Evolutionary conservation across 2,113 vertebrate genomes (phyloP).

Genomic region (Channa argus): DNA sequence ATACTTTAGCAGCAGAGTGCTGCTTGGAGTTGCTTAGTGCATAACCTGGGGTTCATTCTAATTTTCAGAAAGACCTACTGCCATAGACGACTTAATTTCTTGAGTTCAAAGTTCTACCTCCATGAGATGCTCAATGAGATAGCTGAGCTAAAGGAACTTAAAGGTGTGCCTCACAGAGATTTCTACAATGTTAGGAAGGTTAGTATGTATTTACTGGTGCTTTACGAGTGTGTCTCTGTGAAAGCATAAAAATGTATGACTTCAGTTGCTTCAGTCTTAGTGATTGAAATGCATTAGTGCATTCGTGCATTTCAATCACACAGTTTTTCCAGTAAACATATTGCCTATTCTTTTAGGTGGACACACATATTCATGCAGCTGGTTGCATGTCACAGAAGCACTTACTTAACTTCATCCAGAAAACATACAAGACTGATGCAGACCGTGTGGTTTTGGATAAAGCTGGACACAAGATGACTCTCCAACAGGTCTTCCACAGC

Average conservation of each 20-base stretch:
- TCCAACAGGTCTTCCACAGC: conserved; percentile 92
- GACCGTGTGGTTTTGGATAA: conserved; percentile 93
- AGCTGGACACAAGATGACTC: conserved; percentile 90
- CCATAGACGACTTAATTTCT: conserved; percentile 94
- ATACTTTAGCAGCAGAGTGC: conserved; percentile 2
- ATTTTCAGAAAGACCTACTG: conserved; percentile 94
- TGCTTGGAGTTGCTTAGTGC: neutral
- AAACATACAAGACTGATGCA: conserved; percentile 92
- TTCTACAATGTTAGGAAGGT: conserved; percentile 99
- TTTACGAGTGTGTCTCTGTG: neutral
- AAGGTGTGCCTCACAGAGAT: conserved; percentile 94
- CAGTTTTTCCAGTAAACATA: neutral
- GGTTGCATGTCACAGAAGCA: conserved; percentile 99
- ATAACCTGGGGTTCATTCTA: neutral
- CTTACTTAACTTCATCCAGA: conserved; percentile 95
- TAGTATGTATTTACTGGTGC: conserved; percentile 21
- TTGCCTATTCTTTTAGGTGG: conserved; percentile 84
- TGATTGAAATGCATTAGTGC: too few species aligned
- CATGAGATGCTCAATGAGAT: conserved; percentile 99
- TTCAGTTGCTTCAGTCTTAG: too few species aligned
- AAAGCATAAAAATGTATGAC: neutral
- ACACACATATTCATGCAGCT: conserved; percentile 97
- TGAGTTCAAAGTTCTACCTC: conserved; percentile 95
- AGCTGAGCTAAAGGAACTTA: conserved; percentile 95
- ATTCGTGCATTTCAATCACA: too few species aligned